phyloP scores from a whole-genome alignment of 1,140 invertebrate genomes.

The Drosophila nannoptera region DNA sequence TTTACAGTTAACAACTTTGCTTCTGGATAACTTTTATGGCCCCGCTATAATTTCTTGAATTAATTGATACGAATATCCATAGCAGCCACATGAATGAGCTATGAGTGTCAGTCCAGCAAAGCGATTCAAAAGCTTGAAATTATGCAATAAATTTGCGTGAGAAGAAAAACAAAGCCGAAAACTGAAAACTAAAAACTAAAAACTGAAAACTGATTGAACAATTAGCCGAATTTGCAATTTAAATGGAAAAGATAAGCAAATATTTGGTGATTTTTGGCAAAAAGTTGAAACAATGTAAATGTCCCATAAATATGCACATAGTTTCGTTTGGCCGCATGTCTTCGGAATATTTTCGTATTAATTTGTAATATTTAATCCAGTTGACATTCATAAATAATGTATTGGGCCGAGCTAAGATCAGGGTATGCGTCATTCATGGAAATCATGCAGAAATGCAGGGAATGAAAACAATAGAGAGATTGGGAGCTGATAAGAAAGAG shows the following conservation, averaged over 20 bases:
- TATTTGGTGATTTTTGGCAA: not conserved
- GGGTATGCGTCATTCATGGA: constrained; percentile 4
- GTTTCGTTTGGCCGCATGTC: not conserved
- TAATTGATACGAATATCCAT: not conserved
- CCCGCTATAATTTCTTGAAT: not conserved
- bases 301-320: constrained; percentile 18
- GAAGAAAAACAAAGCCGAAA: not conserved
- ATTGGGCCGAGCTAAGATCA: constrained; percentile 15
- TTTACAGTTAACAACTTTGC: too few species aligned
- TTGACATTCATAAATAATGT: constrained; percentile 16
- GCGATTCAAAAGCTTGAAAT: not conserved
- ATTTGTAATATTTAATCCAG: not conserved
- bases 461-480: not conserved
- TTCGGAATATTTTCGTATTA: not conserved
- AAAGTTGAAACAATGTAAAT: constrained; percentile 15
- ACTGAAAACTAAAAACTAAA: not conserved
- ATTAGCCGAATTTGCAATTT: constrained; percentile 8
- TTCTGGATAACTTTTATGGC: not conserved
- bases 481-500: not conserved
- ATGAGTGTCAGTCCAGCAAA: not conserved
- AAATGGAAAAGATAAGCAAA: not conserved
- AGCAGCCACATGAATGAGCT: not conserved
- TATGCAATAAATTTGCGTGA: not conserved
- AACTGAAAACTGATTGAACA: constrained; percentile 8
- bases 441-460: not conserved